Evolutionary conservation across 2,888 invertebrate species (phyloP), one percentile per base, ranked within the genome.

Genomic region (Diplolepis rosae): DNA sequence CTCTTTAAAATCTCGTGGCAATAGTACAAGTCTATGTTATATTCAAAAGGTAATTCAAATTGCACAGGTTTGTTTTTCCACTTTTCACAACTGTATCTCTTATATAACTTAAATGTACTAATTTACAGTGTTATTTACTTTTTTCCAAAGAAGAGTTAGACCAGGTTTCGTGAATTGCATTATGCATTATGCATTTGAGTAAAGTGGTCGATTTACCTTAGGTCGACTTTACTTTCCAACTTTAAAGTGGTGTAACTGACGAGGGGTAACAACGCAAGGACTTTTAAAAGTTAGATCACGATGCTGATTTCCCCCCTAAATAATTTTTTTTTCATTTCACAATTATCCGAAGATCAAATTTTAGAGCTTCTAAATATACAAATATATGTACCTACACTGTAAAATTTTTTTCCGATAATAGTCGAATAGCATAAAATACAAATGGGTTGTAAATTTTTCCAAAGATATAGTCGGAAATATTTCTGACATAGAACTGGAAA

Each of bases 181-280:
- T 61, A 61, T 61, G 35, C 22, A 61, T 61, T 61, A 61, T 61
- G 61, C 27, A 61, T 61, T 61, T n/a, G 27, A 39, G 35, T 7
- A 61, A 61, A 39, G 61, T 61, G 24, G 61, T 39, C 61, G 24
- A 61, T 61, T 61, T 61, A 39, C 35, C 35, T 56, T 9, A 11
- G 56, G 35, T 56, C 56, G 56, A 56, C 13, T 56, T 56, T 56
- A 35, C 56, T 56, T 56, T 24, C 32, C 6, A 56, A 56, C 56
- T 56, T 56, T 35, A 56, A 56, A 56, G 56, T 56, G 22, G 22
- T 56, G 22, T 24, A 35, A 35, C 35, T 35, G 56, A 35, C 13
- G 22, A 24, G 13, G 32, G 32, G 35, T 28, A 52, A 52, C 52
- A 52, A 52, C 28, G 28, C 22, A 32, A 56, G 18, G 11, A 24